Evolutionary conservation across 2,797 vertebrate genomes (phyloP), one percentile per base, ranked within the genome.

Genomic region (Micropoecilia bifurca): DNA sequence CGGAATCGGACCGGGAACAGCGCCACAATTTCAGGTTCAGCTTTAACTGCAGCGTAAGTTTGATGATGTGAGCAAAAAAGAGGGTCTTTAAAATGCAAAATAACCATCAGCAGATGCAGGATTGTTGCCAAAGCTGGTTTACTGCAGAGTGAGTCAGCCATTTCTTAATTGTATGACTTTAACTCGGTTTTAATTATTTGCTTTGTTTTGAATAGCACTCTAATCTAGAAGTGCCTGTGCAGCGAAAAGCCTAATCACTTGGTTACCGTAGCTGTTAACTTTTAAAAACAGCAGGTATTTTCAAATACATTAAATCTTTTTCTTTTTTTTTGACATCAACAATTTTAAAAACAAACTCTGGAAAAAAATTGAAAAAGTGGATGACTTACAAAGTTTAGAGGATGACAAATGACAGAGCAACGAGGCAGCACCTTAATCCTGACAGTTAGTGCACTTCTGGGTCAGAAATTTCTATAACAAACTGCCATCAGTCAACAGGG

Each of bases 21-120:
- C 75, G 75, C 63, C 55, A 78, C 80, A 74, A 74, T 66, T 41
- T 59, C 73, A 80, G 28, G 68, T 75, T 25, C 53, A 36, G 14
- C 48, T 71, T 76, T 55, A 88, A 71, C 73, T 79, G 77, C 83
- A 83, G 59, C 1, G 9, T 33, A 83, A 61, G 81, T 78, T 83
- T 90, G 87, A 91, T 84, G 85, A 91, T 85, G 86, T 84, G 83
- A 55, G 81, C 90, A 90, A 84, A 39, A 78, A 90, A 81, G 87
- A 85, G 59, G 81, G 80, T 78, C 84, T 90, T 90, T 92, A 90
- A 91, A 91, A 90, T 91, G 88, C 87, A 88, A 91, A 93, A 87
- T 84, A 90, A 88, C 86, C 82, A 85, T 75, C 69, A 61, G 1
- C 80, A 91, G 77, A 90, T 86, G 83, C 86, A 87, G 88, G 85